phyloP scores from a whole-genome alignment of 2,113 vertebrate genomes.

The Ailurus styani region DNA sequence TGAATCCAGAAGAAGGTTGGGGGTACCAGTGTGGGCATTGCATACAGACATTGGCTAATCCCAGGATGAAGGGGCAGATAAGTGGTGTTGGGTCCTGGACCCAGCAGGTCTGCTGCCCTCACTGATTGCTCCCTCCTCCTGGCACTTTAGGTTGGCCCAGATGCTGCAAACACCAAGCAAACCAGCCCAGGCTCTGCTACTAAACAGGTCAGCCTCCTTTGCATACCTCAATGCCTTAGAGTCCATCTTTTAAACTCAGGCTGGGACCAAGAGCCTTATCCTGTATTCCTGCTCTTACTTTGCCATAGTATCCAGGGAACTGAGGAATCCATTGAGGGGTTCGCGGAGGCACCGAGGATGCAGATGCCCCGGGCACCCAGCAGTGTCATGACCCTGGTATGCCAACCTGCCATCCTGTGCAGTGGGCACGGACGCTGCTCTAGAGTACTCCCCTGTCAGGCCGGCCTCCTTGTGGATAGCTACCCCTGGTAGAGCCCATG shows the following conservation, averaged over 20 bases:
- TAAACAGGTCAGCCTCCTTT: slow-evolving; percentile 44
- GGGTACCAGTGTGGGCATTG: not conserved
- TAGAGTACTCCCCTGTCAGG: not conserved
- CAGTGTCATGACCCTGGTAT: slow-evolving; percentile 2
- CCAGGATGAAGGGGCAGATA: not conserved
- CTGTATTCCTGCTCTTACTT: not conserved
- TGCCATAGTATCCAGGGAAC: slow-evolving; percentile 34
- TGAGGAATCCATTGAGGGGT: not conserved
- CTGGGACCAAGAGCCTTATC: not conserved
- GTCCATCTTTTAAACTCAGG: not conserved
- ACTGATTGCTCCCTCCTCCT: not conserved
- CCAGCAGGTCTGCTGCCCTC: not conserved
- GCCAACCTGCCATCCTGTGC: not conserved
- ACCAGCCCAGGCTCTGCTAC: slow-evolving; percentile 26
- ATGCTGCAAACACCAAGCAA: slow-evolving; percentile 13
- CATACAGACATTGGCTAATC: not conserved
- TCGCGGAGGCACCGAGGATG: not conserved
- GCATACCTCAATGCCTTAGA: not conserved
- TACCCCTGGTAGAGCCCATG: not conserved
- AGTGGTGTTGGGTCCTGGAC: not conserved
- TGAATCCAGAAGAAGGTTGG: not conserved
- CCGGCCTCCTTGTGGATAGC: not conserved
- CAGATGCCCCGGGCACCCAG: not conserved
- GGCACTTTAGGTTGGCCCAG: slow-evolving; percentile 44
- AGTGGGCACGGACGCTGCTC: not conserved